Percentiles rank a stretch among this genome's conserved stretches.
Conservation (phyloP, 2,113 vertebrate genomes). For the Polypterus senegalus region DNA sequence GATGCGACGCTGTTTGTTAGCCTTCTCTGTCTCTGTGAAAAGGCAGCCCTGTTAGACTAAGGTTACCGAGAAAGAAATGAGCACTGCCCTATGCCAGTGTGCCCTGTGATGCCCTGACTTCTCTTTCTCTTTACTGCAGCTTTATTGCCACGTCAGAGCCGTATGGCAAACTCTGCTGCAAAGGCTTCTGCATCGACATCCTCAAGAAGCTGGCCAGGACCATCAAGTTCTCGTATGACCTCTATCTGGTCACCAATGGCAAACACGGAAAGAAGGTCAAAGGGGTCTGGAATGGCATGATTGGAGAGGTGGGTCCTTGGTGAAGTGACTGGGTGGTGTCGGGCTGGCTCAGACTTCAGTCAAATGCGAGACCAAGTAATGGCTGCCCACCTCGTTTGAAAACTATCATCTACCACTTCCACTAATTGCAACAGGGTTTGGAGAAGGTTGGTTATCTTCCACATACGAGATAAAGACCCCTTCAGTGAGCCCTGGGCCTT, state of each 20-base stretch:
- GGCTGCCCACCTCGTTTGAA: too few relatives aligned
- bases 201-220: constrained; percentile 85
- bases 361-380: too few relatives aligned
- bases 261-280: constrained; percentile 91
- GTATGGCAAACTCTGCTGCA: constrained; percentile 93
- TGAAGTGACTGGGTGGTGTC: too few relatives aligned
- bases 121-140: constrained; percentile 18
- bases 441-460: too few relatives aligned
- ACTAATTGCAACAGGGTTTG: too few relatives aligned
- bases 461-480: too few relatives aligned
- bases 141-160: constrained; percentile 63
- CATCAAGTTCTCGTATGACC: constrained; percentile 91
- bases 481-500: too few relatives aligned
- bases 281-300: constrained; percentile 96
- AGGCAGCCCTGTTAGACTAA: too few relatives aligned
- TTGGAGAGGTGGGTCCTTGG: constrained; percentile 73
- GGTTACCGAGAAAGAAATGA: background rate
- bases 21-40: too few relatives aligned
- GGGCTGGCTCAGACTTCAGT: too few relatives aligned
- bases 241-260: constrained; percentile 95
- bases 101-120: constrained; percentile 11
- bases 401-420: too few relatives aligned
- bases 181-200: constrained; percentile 97
- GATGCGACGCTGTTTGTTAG: too few relatives aligned
- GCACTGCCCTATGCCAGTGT: background rate